A percentile compares a stretch with the other conserved stretches of the same genome.
Evolutionary conservation across 2,888 invertebrate species (phyloP).

Genomic region (Eudemis profundana): DNA sequence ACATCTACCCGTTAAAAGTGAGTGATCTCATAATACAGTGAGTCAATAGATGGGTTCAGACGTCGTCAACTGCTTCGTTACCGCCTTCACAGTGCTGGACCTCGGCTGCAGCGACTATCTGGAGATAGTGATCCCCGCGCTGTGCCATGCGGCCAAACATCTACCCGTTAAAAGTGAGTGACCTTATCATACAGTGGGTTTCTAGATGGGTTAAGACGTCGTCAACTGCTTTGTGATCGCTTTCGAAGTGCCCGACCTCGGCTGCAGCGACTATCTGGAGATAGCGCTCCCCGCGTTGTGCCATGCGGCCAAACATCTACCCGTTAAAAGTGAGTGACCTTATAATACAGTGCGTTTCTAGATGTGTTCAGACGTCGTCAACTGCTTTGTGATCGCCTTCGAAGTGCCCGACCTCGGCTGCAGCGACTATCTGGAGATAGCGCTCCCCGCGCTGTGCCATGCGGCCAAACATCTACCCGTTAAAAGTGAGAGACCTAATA

Average conservation of each 20-base stretch:
- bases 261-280: slow-evolving; percentile 93
- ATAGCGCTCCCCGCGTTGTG: slow-evolving; percentile 92
- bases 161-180: slow-evolving; percentile 87
- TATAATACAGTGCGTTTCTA: too few species aligned
- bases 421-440: slow-evolving; percentile 91
- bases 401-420: slow-evolving; percentile 91
- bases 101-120: slow-evolving; percentile 91
- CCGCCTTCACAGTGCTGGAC: slow-evolving; percentile 92
- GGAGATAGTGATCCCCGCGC: slow-evolving; percentile 91
- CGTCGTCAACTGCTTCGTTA: slow-evolving; percentile 86
- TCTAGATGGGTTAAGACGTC: too few species aligned
- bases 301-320: slow-evolving; percentile 90
- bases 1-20: slow-evolving; percentile 87
- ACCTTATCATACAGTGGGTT: too few species aligned
- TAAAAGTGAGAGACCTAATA: slow-evolving; percentile 79
- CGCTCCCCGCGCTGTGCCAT: slow-evolving; percentile 91
- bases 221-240: slow-evolving; percentile 89
- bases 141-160: slow-evolving; percentile 91
- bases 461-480: slow-evolving; percentile 90
- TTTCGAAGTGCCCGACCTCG: slow-evolving; percentile 90
- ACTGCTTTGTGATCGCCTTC: slow-evolving; percentile 89
- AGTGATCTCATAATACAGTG: too few species aligned
- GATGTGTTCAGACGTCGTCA: slow-evolving; percentile 86
- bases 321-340: slow-evolving; percentile 85
- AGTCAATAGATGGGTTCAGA: too few species aligned